Evolutionary conservation across 2,888 invertebrate species (phyloP).

Genomic region (Synanthedon andrenaeformis): DNA sequence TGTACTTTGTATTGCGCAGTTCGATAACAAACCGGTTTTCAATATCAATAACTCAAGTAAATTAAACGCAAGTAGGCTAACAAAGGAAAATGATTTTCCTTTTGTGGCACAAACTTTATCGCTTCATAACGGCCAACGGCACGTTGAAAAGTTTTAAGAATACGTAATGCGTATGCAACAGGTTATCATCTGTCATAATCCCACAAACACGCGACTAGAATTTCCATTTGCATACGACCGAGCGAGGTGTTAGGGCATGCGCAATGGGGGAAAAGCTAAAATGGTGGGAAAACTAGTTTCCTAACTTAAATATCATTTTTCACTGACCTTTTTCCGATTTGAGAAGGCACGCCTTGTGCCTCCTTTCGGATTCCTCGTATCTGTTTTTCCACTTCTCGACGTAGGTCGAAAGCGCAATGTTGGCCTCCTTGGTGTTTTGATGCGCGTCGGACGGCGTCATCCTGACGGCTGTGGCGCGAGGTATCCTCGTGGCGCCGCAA

Average conservation of each 20-base stretch:
- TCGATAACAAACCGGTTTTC: slow-evolving; percentile 17
- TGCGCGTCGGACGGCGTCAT: slow-evolving; percentile 66
- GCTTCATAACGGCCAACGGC: slow-evolving; percentile 18
- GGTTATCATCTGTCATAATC: slow-evolving; percentile 60
- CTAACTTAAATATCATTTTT: slow-evolving; percentile 7
- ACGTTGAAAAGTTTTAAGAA: slow-evolving; percentile 40
- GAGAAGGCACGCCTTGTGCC: slow-evolving; percentile 74
- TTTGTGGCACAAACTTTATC: background rate
- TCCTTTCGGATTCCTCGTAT: slow-evolving; percentile 78
- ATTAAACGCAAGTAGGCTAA: no score
- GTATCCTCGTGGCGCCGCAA: slow-evolving; percentile 51
- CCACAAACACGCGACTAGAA: slow-evolving; percentile 59
- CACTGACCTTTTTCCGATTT: slow-evolving; percentile 79
- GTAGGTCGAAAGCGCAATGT: slow-evolving; percentile 61
- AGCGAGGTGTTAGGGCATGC: slow-evolving; percentile 39
- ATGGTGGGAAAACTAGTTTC: slow-evolving; percentile 21
- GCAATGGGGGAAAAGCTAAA: slow-evolving; percentile 27
- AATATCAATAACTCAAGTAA: no score
- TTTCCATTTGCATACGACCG: slow-evolving; percentile 53
- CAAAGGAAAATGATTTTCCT: no score
- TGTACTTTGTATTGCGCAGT: slow-evolving; percentile 22
- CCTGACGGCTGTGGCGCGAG: slow-evolving; percentile 62
- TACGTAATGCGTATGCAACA: slow-evolving; percentile 58
- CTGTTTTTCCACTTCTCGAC: slow-evolving; percentile 76
- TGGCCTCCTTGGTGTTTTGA: slow-evolving; percentile 58